Percentiles rank a stretch among this genome's conserved stretches.
These are phyloP conservation scores for Struthidea cinerea DNA, from an alignment of 2,113 vertebrate genomes.

Conservation along the genomic window DNA sequence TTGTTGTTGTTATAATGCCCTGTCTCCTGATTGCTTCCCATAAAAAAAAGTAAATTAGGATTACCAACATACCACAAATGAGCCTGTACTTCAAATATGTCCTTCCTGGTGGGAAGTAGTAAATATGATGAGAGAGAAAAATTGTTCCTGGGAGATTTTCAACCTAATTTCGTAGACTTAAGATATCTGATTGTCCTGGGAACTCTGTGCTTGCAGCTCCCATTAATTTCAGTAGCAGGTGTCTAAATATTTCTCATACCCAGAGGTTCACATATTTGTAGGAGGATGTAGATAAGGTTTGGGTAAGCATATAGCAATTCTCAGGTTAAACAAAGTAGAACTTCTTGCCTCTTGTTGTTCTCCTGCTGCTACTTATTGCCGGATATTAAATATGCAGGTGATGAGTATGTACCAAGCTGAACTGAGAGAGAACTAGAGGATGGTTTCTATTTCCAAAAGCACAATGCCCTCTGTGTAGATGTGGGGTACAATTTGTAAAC, in stretches of 20 bases:
- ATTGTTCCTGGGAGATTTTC: slow-evolving; percentile 50
- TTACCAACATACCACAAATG: background rate
- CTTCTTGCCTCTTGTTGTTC: background rate
- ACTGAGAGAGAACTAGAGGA: background rate
- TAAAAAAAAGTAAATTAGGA: background rate
- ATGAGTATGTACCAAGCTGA: background rate
- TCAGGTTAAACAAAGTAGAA: slow-evolving; percentile 48
- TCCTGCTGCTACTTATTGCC: background rate
- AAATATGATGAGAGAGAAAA: slow-evolving; percentile 53
- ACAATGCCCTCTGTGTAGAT: background rate
- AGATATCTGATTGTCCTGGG: slow-evolving; percentile 39
- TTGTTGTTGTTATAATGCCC: background rate
- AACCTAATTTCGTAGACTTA: slow-evolving; percentile 38
- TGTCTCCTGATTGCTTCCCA: background rate
- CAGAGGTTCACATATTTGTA: slow-evolving; percentile 41
- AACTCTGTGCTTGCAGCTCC: background rate
- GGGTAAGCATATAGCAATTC: slow-evolving; percentile 42
- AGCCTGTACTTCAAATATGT: slow-evolving; percentile 16
- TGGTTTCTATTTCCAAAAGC: background rate
- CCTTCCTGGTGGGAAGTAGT: slow-evolving; percentile 21
- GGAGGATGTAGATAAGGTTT: slow-evolving; percentile 51
- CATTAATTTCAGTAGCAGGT: slow-evolving; percentile 56
- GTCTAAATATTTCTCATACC: slow-evolving; percentile 54
- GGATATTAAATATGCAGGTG: background rate
- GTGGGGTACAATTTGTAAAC: background rate